These are phyloP conservation scores for Electrophaes corylata DNA, from an alignment of 2,888 invertebrate genomes.

Conservation along the genomic window DNA sequence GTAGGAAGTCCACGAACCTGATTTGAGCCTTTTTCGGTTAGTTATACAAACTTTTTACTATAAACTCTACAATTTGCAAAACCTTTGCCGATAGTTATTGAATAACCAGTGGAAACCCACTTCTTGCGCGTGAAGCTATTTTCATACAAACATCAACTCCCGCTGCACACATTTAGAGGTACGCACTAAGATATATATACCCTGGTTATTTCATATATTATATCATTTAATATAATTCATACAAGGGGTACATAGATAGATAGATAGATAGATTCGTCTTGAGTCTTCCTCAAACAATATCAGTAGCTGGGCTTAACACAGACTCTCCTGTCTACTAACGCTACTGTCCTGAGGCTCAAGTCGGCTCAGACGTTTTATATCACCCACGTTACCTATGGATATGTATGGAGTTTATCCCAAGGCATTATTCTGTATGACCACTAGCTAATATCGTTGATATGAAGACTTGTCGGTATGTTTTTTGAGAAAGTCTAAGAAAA, in stretches of 20 bases:
- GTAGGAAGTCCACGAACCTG: too few relatives aligned
- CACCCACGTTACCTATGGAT: conserved; percentile 35
- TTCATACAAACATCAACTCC: too few relatives aligned
- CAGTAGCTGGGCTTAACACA: conserved; percentile 28
- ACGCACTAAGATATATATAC: too few relatives aligned
- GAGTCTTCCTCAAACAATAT: conserved; percentile 53
- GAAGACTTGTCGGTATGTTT: neutral
- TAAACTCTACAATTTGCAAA: neutral
- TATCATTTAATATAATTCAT: too few relatives aligned
- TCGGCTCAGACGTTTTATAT: conserved; percentile 63
- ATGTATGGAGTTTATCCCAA: neutral
- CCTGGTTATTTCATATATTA: too few relatives aligned
- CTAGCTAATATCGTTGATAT: neutral
- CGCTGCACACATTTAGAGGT: too few relatives aligned
- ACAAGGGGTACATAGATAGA: too few relatives aligned
- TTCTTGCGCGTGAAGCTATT: too few relatives aligned
- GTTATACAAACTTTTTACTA: neutral
- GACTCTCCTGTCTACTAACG: conserved; percentile 62
- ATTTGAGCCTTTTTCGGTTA: too few relatives aligned
- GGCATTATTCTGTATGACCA: neutral
- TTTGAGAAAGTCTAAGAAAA: too few relatives aligned
- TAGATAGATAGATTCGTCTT: conserved; percentile 39
- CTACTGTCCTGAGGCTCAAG: conserved; percentile 42
- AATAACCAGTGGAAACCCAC: too few relatives aligned
- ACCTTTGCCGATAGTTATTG: conserved; percentile 21